These are phyloP conservation scores for Malurus elegans DNA, from an alignment of 2,113 vertebrate species.

Conservation along the genomic window DNA sequence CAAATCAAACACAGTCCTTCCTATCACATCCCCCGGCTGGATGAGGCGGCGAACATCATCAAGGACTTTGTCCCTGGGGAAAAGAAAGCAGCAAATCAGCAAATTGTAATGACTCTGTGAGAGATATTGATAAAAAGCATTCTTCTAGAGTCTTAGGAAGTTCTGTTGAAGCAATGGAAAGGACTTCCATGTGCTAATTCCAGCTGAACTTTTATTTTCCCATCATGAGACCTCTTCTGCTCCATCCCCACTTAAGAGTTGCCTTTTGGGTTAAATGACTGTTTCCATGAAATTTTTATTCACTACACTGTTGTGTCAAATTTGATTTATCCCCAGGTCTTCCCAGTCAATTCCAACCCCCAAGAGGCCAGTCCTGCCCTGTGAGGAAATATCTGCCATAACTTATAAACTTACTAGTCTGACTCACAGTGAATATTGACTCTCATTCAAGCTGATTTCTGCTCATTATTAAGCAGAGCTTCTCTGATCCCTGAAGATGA, in stretches of 20 bases:
- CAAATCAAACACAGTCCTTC: conserved; percentile 85
- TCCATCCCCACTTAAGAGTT: background rate
- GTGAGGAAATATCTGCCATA: background rate
- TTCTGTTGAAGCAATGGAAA: background rate
- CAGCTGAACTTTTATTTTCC: background rate
- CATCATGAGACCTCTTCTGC: background rate
- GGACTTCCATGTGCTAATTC: background rate
- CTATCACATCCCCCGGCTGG: conserved; percentile 77
- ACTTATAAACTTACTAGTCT: background rate
- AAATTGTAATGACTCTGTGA: background rate
- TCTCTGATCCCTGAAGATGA: background rate
- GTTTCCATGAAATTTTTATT: background rate
- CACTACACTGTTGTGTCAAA: background rate
- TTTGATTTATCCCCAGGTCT: background rate
- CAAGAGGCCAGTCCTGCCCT: background rate
- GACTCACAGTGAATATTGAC: background rate
- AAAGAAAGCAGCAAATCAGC: background rate
- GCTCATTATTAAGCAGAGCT: background rate
- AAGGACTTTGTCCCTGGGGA: conserved; percentile 83
- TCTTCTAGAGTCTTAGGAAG: background rate
- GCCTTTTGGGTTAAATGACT: background rate
- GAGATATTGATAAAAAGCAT: background rate
- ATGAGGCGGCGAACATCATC: conserved; percentile 86
- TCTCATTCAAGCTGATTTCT: background rate
- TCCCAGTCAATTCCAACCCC: background rate